phyloP scores from a whole-genome alignment of 2,797 vertebrate genomes.

The Microctenopoma lineatum region DNA sequence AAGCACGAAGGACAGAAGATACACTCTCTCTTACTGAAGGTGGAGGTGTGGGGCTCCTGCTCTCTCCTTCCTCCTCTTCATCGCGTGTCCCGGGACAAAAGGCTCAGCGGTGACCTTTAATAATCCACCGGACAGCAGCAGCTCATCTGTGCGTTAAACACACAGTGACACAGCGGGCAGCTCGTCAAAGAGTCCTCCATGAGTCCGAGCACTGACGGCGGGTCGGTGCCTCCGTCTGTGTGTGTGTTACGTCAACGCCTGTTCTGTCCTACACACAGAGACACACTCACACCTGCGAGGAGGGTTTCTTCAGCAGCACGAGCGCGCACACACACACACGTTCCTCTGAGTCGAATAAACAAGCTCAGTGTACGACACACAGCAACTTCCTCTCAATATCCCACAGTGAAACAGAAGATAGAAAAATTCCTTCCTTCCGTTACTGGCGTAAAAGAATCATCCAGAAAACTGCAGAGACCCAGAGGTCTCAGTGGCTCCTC shows the following conservation, averaged over 20 bases:
- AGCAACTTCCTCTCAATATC: not conserved
- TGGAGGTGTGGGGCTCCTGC: constrained; percentile 87
- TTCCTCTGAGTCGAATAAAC: not conserved
- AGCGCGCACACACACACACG: constrained; percentile 20
- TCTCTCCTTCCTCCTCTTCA: constrained; percentile 90
- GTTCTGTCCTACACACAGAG: not conserved
- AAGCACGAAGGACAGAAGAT: too few species aligned
- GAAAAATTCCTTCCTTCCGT: not conserved
- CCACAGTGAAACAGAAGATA: not conserved
- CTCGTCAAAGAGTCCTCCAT: too few species aligned
- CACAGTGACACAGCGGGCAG: not conserved
- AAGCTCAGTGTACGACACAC: not conserved
- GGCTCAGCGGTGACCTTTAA: constrained; percentile 63
- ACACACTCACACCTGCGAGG: constrained; percentile 5
- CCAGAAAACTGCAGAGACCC: not conserved
- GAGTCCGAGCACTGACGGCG: too few species aligned
- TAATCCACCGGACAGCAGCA: constrained; percentile 55
- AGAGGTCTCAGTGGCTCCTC: not conserved
- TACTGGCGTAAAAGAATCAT: not conserved
- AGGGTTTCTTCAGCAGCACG: too few species aligned
- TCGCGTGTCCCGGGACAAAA: constrained; percentile 75
- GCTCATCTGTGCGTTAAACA: constrained; percentile 42
- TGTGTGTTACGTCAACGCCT: too few species aligned
- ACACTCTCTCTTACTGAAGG: constrained; percentile 88
- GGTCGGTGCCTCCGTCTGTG: too few species aligned